Evolutionary conservation across 2,113 vertebrate species (phyloP).

Genomic region (Bufo gargarizans): DNA sequence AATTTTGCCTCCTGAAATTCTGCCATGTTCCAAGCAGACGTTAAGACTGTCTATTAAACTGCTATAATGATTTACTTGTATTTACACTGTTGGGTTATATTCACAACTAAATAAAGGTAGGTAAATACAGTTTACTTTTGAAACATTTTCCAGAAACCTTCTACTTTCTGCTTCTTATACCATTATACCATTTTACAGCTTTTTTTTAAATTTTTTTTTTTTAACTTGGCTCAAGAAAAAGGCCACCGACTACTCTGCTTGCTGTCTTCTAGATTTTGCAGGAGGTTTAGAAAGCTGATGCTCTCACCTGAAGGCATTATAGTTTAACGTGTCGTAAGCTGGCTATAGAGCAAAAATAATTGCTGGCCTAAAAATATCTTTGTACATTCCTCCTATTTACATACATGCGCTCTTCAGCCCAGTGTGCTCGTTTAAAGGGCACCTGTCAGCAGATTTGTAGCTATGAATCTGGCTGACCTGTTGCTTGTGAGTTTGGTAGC

Average conservation of each 20-base stretch:
- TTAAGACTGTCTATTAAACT: no score
- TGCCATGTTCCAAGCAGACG: no score
- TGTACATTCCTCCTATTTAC: not conserved
- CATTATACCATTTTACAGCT: not conserved
- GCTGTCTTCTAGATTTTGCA: not conserved
- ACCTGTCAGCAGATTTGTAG: no score
- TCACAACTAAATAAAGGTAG: not conserved
- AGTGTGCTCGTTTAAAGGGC: not conserved
- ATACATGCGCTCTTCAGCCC: no score
- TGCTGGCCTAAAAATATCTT: not conserved
- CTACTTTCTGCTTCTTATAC: not conserved
- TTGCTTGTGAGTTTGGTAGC: no score
- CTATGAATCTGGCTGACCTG: no score
- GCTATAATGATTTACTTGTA: not conserved
- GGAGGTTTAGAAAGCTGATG: not conserved
- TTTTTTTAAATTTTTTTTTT: not conserved
- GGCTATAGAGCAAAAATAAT: not conserved
- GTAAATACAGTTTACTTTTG: not conserved
- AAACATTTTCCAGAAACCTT: not conserved
- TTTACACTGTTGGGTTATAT: not conserved
- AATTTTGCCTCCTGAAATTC: no score
- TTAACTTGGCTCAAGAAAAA: not conserved
- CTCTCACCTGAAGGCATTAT: not conserved
- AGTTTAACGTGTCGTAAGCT: not conserved
- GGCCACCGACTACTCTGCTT: not conserved